Evolutionary conservation across 2,113 vertebrate species (phyloP).

Genomic region (Arvicanthis niloticus): DNA sequence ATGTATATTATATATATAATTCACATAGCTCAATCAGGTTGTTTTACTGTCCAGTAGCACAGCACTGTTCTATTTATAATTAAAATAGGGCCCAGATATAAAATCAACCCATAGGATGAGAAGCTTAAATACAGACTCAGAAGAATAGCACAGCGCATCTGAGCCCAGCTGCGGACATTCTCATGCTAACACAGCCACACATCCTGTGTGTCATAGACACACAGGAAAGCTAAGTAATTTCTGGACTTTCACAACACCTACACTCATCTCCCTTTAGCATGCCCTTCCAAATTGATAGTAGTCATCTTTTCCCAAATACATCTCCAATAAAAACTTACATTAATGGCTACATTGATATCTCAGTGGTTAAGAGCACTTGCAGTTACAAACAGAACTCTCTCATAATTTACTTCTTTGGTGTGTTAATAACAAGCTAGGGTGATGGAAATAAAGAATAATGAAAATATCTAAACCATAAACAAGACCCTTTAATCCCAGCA

Average conservation of each 20-base stretch:
- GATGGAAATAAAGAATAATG: not conserved
- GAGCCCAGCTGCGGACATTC: not conserved
- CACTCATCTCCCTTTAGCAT: not conserved
- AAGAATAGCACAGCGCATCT: not conserved
- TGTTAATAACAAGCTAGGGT: not conserved
- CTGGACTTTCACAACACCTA: no score
- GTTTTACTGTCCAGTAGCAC: not conserved
- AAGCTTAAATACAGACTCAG: not conserved
- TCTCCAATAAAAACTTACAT: not conserved
- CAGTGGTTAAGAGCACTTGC: not conserved
- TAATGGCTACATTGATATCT: no score
- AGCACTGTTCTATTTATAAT: not conserved
- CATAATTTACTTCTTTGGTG: not conserved
- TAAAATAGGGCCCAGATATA: constrained; percentile 45
- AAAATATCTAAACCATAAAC: not conserved
- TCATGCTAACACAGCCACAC: not conserved
- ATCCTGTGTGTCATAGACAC: no score
- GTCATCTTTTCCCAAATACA: not conserved
- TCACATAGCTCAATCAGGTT: constrained; percentile 1
- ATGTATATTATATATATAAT: not conserved
- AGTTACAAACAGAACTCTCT: not conserved
- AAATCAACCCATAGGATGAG: not conserved
- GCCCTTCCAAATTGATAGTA: not conserved
- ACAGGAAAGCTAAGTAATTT: not conserved
- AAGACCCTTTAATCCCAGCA: not conserved